Evolutionary conservation across 2,113 vertebrate genomes (phyloP).

Genomic region (Syngnathus scovelli): DNA sequence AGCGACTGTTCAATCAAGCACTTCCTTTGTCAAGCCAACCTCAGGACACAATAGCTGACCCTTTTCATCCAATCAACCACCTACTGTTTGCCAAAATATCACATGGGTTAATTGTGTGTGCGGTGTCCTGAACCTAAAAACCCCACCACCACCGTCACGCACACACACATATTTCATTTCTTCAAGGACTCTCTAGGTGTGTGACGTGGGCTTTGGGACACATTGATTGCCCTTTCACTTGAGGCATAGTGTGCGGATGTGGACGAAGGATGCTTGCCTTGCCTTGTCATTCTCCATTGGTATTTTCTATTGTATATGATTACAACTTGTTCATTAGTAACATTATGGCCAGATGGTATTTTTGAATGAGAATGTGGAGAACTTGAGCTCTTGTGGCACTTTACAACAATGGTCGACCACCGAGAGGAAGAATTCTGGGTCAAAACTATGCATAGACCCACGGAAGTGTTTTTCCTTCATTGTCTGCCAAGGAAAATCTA

Average conservation of each 20-base stretch:
- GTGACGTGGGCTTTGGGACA: slow-evolving; percentile 27
- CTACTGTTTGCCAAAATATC: slow-evolving; percentile 27
- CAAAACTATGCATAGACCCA: background rate
- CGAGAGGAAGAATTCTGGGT: background rate
- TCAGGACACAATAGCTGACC: slow-evolving; percentile 5
- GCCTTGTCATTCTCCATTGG: background rate
- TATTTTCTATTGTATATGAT: slow-evolving; percentile 13
- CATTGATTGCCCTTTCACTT: slow-evolving; percentile 29
- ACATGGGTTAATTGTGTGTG: slow-evolving; percentile 60
- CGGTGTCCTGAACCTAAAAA: slow-evolving; percentile 26
- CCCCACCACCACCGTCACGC: background rate
- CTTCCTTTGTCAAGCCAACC: slow-evolving; percentile 39
- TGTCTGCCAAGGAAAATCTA: background rate
- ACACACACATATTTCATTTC: background rate
- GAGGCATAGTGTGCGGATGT: slow-evolving; percentile 13
- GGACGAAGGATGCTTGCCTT: slow-evolving; percentile 32
- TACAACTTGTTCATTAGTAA: no score
- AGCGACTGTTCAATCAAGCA: slow-evolving; percentile 28
- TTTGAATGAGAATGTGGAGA: background rate
- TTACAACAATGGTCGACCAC: background rate
- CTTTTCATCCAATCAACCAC: slow-evolving; percentile 20
- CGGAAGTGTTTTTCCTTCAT: background rate
- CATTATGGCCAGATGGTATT: slow-evolving; percentile 1
- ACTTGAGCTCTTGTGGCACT: background rate
- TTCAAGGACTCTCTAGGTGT: slow-evolving; percentile 19